Evolutionary conservation across 2,797 vertebrate species (phyloP).

Genomic region (Ispidina lecontei): DNA sequence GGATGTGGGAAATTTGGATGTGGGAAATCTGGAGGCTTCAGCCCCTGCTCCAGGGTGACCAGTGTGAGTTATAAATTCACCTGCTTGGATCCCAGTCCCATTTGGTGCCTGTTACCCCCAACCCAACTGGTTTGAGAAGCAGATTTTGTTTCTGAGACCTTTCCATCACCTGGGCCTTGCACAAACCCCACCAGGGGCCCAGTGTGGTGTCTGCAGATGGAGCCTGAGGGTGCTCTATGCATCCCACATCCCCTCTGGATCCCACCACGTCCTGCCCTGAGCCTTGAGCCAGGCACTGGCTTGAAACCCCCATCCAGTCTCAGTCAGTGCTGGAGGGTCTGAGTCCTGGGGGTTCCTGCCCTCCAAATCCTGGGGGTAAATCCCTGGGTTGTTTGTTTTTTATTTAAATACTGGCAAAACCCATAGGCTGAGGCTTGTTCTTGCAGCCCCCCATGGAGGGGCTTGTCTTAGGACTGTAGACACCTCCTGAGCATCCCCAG

Average conservation of each 20-base stretch:
- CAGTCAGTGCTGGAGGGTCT: accelerated
- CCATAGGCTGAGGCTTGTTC: neutral
- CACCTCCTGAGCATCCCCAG: neutral
- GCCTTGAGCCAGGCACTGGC: neutral
- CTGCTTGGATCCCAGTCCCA: neutral
- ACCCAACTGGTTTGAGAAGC: neutral
- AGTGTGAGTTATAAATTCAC: neutral
- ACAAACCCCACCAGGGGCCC: accelerated
- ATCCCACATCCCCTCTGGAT: accelerated
- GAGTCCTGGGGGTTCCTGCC: neutral
- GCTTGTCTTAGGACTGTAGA: neutral
- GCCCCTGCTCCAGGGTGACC: neutral
- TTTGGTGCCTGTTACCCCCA: neutral
- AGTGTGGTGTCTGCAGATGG: accelerated
- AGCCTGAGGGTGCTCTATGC: neutral
- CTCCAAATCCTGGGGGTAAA: neutral
- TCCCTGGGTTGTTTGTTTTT: neutral
- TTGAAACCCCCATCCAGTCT: neutral
- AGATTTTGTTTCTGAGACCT: constrained; percentile 37
- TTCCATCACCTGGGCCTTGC: neutral
- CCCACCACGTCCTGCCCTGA: accelerated
- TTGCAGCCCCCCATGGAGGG: accelerated
- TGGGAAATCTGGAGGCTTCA: neutral
- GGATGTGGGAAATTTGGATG: neutral
- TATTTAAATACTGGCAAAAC: neutral